Percentiles rank a stretch among this genome's conserved stretches.
phyloP scores from a whole-genome alignment of 2,113 vertebrate species.

The Trichomycterus rosablanca region DNA sequence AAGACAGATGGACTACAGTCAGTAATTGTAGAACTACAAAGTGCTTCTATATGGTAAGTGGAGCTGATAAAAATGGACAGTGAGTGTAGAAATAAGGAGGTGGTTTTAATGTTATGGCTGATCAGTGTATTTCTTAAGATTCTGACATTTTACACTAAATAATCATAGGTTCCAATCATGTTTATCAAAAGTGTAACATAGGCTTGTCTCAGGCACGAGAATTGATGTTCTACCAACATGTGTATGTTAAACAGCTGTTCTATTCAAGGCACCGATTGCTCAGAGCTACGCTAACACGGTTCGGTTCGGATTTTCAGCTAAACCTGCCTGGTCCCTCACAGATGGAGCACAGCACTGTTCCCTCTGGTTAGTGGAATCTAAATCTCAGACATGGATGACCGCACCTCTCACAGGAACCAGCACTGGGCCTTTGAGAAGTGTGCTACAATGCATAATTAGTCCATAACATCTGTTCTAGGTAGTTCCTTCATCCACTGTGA shows the following conservation, averaged over 20 bases:
- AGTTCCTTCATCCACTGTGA: slow-evolving; percentile 49
- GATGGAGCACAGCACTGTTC: slow-evolving; percentile 57
- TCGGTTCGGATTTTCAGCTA: slow-evolving; percentile 35
- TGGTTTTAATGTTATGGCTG: too few species aligned
- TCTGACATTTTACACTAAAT: too few species aligned
- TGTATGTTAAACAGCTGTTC: slow-evolving; percentile 38
- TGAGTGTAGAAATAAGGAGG: too few species aligned
- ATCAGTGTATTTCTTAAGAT: too few species aligned
- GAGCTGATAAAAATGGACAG: too few species aligned
- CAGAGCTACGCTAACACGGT: slow-evolving; percentile 19
- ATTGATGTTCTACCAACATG: not conserved
- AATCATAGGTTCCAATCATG: too few species aligned
- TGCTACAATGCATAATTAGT: slow-evolving; percentile 71
- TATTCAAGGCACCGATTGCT: slow-evolving; percentile 16
- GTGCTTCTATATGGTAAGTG: too few species aligned
- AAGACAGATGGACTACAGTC: too few species aligned
- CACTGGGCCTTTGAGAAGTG: slow-evolving; percentile 56
- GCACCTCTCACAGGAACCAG: slow-evolving; percentile 57
- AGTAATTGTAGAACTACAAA: too few species aligned
- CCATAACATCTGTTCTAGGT: slow-evolving; percentile 66
- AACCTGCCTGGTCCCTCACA: slow-evolving; percentile 51
- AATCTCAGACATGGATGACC: slow-evolving; percentile 62
- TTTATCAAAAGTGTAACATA: too few species aligned
- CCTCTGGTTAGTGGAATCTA: slow-evolving; percentile 52
- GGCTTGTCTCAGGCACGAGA: too few species aligned